A percentile compares a stretch with the other conserved stretches of the same genome.
phyloP scores from a whole-genome alignment of 1,140 invertebrate species.

The Pteromalus puparum region DNA sequence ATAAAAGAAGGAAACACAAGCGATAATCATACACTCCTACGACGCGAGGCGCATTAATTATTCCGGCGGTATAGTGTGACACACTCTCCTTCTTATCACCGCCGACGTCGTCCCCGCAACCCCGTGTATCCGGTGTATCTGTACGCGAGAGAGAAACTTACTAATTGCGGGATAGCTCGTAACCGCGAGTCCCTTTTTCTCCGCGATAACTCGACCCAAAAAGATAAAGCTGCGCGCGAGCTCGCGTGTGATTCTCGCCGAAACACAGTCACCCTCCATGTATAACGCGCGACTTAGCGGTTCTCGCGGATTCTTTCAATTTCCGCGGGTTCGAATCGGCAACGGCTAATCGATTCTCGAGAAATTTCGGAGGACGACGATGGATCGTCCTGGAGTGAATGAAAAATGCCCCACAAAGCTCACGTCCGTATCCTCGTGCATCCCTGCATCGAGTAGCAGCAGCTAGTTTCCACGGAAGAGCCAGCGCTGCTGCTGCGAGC shows the following conservation, averaged over 20 bases:
- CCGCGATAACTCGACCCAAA: neutral
- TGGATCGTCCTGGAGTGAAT: no score
- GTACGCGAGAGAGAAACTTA: neutral
- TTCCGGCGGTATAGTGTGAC: neutral
- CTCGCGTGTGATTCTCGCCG: neutral
- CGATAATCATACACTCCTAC: neutral
- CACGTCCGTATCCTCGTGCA: neutral
- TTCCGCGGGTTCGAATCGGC: no score
- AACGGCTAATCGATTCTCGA: no score
- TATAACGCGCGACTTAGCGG: no score
- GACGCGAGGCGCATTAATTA: slow-evolving; percentile 27
- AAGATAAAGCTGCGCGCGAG: neutral
- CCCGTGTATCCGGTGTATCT: neutral
- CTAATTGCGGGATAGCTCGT: neutral
- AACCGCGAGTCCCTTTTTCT: neutral
- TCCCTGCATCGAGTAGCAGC: neutral
- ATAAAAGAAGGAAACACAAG: no score
- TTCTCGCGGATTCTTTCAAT: no score
- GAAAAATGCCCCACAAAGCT: neutral
- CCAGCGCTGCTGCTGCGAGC: neutral
- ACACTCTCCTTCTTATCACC: neutral
- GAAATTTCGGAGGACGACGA: no score
- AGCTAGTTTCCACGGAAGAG: slow-evolving; percentile 18
- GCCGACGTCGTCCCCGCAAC: neutral
- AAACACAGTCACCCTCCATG: neutral